Percentiles rank a stretch among this genome's conserved stretches.
phyloP scores from a whole-genome alignment of 2,113 vertebrate species.

The Aegotheles bennettii region DNA sequence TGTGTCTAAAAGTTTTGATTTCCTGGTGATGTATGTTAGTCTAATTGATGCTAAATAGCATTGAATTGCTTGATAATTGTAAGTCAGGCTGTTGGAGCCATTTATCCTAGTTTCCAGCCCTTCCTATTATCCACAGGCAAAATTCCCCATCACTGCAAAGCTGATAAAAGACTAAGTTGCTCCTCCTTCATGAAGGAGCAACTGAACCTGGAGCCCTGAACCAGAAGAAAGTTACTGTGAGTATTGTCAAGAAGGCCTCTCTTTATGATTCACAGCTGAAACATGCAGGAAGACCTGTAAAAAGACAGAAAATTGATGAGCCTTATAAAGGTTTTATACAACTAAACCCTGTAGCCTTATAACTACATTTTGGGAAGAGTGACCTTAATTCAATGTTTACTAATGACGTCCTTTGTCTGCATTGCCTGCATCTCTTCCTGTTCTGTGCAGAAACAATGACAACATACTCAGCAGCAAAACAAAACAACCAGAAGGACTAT shows the following conservation, averaged over 20 bases:
- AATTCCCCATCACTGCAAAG: conserved; percentile 35
- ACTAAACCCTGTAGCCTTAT: conserved; percentile 32
- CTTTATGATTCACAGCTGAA: conserved; percentile 55
- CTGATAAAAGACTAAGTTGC: conserved; percentile 48
- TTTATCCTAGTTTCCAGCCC: conserved; percentile 56
- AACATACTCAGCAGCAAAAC: neutral
- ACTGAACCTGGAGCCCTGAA: too few species aligned
- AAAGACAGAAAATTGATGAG: conserved; percentile 57
- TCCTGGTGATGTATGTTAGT: conserved; percentile 6
- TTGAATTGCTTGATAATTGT: conserved; percentile 35
- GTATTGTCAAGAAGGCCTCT: neutral
- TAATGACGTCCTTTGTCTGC: conserved; percentile 31
- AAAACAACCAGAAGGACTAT: neutral
- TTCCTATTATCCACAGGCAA: conserved; percentile 49
- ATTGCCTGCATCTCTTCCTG: conserved; percentile 27
- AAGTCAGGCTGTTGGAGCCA: conserved; percentile 52
- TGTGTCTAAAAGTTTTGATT: conserved; percentile 44
- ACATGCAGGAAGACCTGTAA: conserved; percentile 41
- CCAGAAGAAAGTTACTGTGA: conserved; percentile 8
- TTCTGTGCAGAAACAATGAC: neutral
- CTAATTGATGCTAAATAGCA: conserved; percentile 49
- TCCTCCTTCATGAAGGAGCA: conserved; percentile 41
- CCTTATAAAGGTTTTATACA: conserved; percentile 55
- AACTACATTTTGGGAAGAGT: conserved; percentile 37
- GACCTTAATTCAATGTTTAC: conserved; percentile 61